Conservation (phyloP, 2,888 invertebrate species). For the Stenodema calcarata region DNA sequence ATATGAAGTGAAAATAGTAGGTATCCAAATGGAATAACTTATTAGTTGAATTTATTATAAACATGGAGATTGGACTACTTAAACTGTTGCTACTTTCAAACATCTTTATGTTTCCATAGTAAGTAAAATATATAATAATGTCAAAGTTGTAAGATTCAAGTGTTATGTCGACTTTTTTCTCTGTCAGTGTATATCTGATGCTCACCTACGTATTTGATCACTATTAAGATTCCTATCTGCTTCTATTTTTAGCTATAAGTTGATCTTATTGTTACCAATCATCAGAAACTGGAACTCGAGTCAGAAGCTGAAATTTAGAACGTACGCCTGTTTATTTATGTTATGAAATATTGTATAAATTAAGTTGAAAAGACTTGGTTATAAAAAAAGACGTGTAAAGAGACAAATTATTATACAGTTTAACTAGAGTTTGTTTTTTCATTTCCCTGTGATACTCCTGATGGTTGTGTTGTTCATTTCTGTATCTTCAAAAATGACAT, state of each 20-base stretch:
- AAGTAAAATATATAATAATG: too few relatives aligned
- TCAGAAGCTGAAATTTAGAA: not conserved
- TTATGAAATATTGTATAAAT: not conserved
- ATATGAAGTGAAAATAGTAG: too few relatives aligned
- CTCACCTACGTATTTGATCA: not conserved
- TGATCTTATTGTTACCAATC: not conserved
- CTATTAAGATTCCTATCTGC: not conserved
- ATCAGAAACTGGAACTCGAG: not conserved
- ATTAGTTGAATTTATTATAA: too few relatives aligned
- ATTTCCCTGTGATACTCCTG: not conserved
- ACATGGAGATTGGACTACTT: too few relatives aligned
- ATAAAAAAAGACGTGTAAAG: not conserved
- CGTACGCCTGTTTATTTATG: not conserved
- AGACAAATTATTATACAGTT: not conserved
- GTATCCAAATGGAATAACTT: too few relatives aligned
- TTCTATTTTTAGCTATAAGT: not conserved
- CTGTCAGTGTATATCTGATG: not conserved
- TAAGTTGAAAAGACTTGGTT: not conserved
- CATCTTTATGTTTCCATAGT: too few relatives aligned
- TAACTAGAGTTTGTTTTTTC: not conserved
- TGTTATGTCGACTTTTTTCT: too few relatives aligned
- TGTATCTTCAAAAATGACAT: too few relatives aligned
- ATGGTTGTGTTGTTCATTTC: too few relatives aligned
- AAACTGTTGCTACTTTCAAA: too few relatives aligned
- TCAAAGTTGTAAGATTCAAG: too few relatives aligned